A percentile compares a stretch with the other conserved stretches of the same genome.
These are phyloP conservation scores for Trachemys scripta DNA, from an alignment of 2,113 vertebrate species.

Conservation along the genomic window DNA sequence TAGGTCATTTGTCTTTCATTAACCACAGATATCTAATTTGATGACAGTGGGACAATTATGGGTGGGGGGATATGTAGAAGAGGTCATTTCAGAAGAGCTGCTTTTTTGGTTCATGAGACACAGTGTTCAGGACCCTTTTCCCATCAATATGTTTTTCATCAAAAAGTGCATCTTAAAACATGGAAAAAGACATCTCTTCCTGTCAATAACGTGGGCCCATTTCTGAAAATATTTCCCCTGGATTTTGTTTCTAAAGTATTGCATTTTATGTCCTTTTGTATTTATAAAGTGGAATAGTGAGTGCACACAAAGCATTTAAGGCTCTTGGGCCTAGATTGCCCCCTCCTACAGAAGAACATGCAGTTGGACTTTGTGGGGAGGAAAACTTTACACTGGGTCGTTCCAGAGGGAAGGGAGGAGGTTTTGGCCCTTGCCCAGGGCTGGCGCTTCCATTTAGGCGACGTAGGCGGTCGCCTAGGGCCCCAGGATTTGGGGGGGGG, in stretches of 20 bases:
- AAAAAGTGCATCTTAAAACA: background rate
- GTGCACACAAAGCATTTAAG: background rate
- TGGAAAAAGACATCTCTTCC: background rate
- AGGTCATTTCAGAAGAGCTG: background rate
- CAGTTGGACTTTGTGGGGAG: background rate
- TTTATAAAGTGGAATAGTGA: background rate
- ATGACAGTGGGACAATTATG: conserved; percentile 33
- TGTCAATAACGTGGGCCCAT: background rate
- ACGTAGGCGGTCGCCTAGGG: no score
- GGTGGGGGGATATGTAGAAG: background rate
- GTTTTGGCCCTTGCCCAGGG: background rate
- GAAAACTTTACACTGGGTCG: background rate
- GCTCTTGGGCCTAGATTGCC: background rate
- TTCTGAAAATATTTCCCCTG: background rate
- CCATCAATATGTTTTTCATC: background rate
- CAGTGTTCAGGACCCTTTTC: background rate
- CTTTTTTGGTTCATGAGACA: conserved; percentile 17
- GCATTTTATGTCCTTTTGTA: no score
- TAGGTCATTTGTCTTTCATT: conserved; percentile 44
- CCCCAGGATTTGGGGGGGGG: no score
- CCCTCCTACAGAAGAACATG: background rate
- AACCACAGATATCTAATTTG: conserved; percentile 49
- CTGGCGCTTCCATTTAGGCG: no score
- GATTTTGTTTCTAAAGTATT: background rate
- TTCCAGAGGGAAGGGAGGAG: background rate